Evolutionary conservation across 2,888 invertebrate genomes (phyloP), one percentile per base, ranked within the genome.

Genomic region (Mallateleia sp.): DNA sequence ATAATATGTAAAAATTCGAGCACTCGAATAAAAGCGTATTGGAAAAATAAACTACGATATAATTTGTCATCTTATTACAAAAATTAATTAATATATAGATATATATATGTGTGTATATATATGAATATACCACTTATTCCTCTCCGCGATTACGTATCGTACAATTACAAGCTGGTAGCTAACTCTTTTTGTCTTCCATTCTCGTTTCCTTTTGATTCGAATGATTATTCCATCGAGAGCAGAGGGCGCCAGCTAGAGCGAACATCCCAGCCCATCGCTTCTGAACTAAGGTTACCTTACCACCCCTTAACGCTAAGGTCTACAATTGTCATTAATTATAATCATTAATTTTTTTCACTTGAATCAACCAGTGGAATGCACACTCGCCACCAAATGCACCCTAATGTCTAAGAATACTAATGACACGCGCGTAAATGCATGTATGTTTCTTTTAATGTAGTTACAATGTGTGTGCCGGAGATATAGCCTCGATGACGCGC

Each of bases 351-450:
- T 58, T 60, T 42, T 75, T 67, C 54, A 72, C 54, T 84, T 64
- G 34, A 50, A 77, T 90, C 89, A 82, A 84, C 87, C 89, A 66
- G 90, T 92, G 92, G 92, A 92, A 92, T 92, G 92, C 91, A 92
- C 91, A 91, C 92, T 90, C 90, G 88, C 90, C 89, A 89, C 83
- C 86, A 91, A 91, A 92, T 91, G 89, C 90, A 92, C 89, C 90
- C 91, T 90, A 87, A 89, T 86, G 85, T 85, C 90, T 92, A 90
- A 89, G 87, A 90, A 91, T 91, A 91, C 90, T 89, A 90, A 79
- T 82, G 83, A 87, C 80, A 84, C 83, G 66, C 81, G 80, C 80
- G 81, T 89, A 85, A 85, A 88, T 88, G 84, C 83, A 85, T 83
- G 85, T 85, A 77, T 81, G 81, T 81, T 85, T 79, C 77, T 58